Conservation (phyloP, 1,140 invertebrate species). For the Idris sp. region DNA sequence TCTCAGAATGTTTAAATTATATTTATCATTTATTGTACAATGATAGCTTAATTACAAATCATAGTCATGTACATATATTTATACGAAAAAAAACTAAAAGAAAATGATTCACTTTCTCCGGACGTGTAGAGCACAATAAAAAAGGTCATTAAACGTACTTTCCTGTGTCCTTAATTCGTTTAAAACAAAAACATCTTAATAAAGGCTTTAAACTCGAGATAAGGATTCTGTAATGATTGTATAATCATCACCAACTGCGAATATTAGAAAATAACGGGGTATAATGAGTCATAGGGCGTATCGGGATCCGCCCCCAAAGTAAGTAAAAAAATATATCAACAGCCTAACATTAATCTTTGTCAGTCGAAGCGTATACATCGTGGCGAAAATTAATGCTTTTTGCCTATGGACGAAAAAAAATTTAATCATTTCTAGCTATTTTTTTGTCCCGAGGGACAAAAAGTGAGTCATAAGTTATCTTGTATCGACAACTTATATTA, state of each 20-base stretch:
- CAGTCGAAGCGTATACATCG: constrained; percentile 27
- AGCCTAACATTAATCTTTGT: constrained; percentile 49
- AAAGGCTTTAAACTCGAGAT: neutral
- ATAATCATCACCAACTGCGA: constrained; percentile 22
- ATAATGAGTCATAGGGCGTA: constrained; percentile 36
- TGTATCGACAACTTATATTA: constrained; percentile 3
- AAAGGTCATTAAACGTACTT: constrained; percentile 12
- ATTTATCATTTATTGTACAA: neutral
- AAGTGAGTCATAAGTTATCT: constrained; percentile 4
- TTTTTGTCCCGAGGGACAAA: constrained; percentile 8
- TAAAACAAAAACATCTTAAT: constrained; percentile 13
- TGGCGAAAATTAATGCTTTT: constrained; percentile 40
- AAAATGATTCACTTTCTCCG: constrained; percentile 34
- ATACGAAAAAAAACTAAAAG: constrained; percentile 5
- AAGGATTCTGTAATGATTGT: constrained; percentile 27
- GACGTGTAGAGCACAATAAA: constrained; percentile 7
- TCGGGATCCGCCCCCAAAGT: constrained; percentile 13
- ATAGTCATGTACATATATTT: constrained; percentile 3
- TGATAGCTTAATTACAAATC: constrained; percentile 7
- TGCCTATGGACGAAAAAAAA: constrained; percentile 7
- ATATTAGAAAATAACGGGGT: constrained; percentile 53
- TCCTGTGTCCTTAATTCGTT: constrained; percentile 7
- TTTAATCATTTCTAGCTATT: constrained; percentile 26
- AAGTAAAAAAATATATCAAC: constrained; percentile 42
- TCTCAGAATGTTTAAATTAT: too few relatives aligned